A percentile compares a stretch with the other conserved stretches of the same genome.
Conservation (phyloP, 2,797 vertebrate genomes). For the Spea hammondii region DNA sequence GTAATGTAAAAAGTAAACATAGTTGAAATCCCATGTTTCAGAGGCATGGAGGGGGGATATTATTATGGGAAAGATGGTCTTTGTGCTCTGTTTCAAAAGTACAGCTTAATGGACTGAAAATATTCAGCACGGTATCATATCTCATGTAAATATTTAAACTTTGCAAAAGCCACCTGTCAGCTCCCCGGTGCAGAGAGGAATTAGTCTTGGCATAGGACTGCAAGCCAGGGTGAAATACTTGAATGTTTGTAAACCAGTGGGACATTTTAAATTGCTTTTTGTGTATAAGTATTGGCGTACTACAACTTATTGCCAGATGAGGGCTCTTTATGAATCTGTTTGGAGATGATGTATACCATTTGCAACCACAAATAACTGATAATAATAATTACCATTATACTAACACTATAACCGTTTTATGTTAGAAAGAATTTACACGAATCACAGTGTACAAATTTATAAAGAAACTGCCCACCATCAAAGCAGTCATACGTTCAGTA, state of each 20-base stretch:
- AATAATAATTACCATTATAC: too few relatives aligned
- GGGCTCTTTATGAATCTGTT: neutral
- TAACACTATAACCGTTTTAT: too few relatives aligned
- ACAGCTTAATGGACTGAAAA: constrained; percentile 62
- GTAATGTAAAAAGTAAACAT: constrained; percentile 40
- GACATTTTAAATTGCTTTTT: constrained; percentile 55
- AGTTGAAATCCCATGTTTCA: constrained; percentile 33
- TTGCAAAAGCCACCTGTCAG: constrained; percentile 64
- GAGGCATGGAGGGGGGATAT: constrained; percentile 51
- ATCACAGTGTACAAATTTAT: too few relatives aligned
- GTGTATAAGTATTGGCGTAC: neutral
- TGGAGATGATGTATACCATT: neutral
- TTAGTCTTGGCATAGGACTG: constrained; percentile 65
- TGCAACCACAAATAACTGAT: too few relatives aligned
- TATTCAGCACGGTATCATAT: constrained; percentile 63
- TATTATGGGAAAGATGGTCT: constrained; percentile 57
- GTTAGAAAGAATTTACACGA: too few relatives aligned
- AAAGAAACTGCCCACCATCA: too few relatives aligned
- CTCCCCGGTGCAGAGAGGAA: constrained; percentile 61
- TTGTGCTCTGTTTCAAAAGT: constrained; percentile 58
- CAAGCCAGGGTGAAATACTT: constrained; percentile 61
- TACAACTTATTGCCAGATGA: neutral
- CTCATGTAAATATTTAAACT: constrained; percentile 65
- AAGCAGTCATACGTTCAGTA: too few relatives aligned
- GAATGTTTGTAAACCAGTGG: constrained; percentile 63